Evolutionary conservation across 2,888 invertebrate species (phyloP).

Genomic region (Mycalesis mineus): DNA sequence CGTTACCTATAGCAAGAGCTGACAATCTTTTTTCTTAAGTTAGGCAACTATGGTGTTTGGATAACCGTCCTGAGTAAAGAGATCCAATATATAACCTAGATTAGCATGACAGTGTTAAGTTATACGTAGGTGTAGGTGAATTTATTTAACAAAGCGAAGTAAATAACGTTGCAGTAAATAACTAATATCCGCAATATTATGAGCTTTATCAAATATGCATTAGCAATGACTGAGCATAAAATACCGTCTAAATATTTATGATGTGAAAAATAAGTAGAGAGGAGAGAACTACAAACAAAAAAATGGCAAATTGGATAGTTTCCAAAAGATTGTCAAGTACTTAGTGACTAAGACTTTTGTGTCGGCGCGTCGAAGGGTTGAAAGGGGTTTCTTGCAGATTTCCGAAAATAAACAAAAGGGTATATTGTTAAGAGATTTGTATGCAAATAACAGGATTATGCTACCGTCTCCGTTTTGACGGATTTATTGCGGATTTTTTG

Average conservation of each 20-base stretch:
- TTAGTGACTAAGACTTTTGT: conserved; percentile 35
- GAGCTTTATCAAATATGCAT: background rate
- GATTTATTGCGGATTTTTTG: conserved; percentile 49
- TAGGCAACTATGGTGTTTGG: no score
- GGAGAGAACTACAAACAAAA: background rate
- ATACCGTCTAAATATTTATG: background rate
- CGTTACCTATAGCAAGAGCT: no score
- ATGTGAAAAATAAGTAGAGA: background rate
- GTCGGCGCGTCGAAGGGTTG: conserved; percentile 61
- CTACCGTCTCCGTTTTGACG: conserved; percentile 61
- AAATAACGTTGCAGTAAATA: no score
- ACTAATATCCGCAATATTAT: background rate
- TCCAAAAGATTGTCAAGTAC: conserved; percentile 15
- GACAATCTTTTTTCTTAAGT: no score
- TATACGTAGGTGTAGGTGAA: no score
- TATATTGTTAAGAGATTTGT: conserved; percentile 60
- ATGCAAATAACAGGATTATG: conserved; percentile 75
- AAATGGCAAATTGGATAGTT: conserved; percentile 22
- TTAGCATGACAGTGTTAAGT: no score
- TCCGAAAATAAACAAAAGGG: conserved; percentile 48
- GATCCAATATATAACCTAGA: no score
- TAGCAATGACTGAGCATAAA: background rate
- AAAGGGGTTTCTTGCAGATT: conserved; percentile 47
- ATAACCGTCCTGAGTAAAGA: no score
- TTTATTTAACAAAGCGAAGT: no score